These are phyloP conservation scores for Sycobia sp. DNA, from an alignment of 1,140 invertebrate species.

Conservation along the genomic window DNA sequence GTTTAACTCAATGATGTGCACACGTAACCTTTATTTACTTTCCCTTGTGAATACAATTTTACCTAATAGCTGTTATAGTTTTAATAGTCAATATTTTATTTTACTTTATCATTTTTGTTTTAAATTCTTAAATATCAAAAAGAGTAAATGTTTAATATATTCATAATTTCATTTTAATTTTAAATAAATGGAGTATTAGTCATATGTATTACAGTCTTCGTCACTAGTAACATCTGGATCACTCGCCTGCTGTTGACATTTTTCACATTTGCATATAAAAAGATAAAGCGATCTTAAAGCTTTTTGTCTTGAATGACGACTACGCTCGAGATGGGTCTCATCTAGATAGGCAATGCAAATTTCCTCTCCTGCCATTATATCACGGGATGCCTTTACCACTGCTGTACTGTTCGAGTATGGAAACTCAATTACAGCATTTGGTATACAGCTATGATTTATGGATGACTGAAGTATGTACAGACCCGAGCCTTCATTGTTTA, in stretches of 20 bases:
- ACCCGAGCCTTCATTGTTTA: conserved; percentile 93
- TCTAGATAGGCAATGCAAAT: conserved; percentile 91
- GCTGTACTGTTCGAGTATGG: conserved; percentile 83
- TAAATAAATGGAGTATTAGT: no score
- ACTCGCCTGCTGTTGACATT: conserved; percentile 74
- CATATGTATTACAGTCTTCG: conserved; percentile 47
- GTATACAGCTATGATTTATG: conserved; percentile 90
- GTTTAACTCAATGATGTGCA: no score
- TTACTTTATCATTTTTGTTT: no score
- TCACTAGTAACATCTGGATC: conserved; percentile 82
- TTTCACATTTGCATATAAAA: conserved; percentile 81
- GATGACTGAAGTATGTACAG: conserved; percentile 84
- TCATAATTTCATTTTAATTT: no score
- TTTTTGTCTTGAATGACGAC: conserved; percentile 85
- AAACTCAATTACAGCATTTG: conserved; percentile 87
- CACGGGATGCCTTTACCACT: conserved; percentile 73
- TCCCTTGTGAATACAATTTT: no score
- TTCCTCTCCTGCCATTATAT: conserved; percentile 84
- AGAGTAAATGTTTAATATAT: no score
- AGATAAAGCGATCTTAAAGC: conserved; percentile 83
- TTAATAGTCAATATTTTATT: no score
- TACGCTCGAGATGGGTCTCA: conserved; percentile 79
- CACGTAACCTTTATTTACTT: no score
- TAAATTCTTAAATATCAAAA: no score
- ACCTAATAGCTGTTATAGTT: no score